Base-by-base conservation (phyloP, 2,797 vertebrate genomes). In the Halcyon chelicuti region DNA sequence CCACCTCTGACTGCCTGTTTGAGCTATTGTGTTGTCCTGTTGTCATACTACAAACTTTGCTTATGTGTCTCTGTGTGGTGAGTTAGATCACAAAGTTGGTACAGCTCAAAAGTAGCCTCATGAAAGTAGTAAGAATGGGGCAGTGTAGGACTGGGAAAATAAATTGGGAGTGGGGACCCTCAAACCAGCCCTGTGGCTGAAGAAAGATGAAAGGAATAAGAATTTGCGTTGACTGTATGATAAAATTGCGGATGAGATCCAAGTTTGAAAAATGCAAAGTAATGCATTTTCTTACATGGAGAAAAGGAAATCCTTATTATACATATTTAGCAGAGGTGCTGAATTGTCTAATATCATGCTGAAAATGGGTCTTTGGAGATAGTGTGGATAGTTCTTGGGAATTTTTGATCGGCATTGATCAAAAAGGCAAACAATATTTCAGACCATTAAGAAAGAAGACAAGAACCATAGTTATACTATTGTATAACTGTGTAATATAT, bases 131-230 rank as follows among this genome's bases (percentile, higher is more conserved):
- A 55, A 54, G 78, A 92, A 55, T 4, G 3, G 66, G 49, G 8
- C 66, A 66, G 28, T n/a, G 8, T 31, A 47, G 42, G 66, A 75
- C 39, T 86, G 66, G 67, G 80, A 66, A 81, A 73, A 44, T 26
- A 12, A 44, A 4, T 52, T 81, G 52, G 46, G 60, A 90, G 9
- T 18, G 2, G 13, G 60, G 4, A 12, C 46, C 83, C 71, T 92
- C 20, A 3, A 93, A 66, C 76, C 28, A 90, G 52, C 83, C 95
- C 92, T 61, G 35, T 82, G 88, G 83, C 90, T 81, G 51, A 80
- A 86, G 74, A 83, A 82, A 94, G 93, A 94, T 95, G 57, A 96
- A 96, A 95, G 83, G 66, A 86, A 78, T 66, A 93, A 73, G 84
- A 90, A 31, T 54, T 40, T 18, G 10, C 37, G 12, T 39, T 74